phyloP scores from a whole-genome alignment of 2,797 vertebrate species.

The Simalia tracyae region DNA sequence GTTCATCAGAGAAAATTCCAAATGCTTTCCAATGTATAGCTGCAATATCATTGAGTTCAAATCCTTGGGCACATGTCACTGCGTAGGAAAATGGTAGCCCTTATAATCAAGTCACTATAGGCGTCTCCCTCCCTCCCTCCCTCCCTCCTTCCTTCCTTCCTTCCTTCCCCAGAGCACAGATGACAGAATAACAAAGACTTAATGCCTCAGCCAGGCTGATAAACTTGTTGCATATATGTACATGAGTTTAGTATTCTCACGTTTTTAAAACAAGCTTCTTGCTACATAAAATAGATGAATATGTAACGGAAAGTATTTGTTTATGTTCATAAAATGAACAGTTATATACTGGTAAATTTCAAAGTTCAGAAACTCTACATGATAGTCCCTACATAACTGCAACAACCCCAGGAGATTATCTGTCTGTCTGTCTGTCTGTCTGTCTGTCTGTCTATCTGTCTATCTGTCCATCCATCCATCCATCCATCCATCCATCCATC shows the following conservation, averaged over 20 bases:
- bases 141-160: not conserved
- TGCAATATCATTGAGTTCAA: not conserved
- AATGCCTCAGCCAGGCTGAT: not conserved
- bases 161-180: not conserved
- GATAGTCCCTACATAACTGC: not conserved
- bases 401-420: not conserved
- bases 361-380: not conserved
- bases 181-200: not conserved
- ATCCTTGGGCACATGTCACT: not conserved
- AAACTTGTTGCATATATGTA: not conserved
- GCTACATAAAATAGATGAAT: not conserved
- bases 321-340: not conserved
- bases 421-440: no score
- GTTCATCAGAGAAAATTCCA: not conserved
- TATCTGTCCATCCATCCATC: not conserved
- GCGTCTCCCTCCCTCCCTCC: not conserved
- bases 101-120: not conserved
- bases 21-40: not conserved
- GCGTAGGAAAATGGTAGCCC: not conserved
- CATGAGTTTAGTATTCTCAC: not conserved
- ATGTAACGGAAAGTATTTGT: not conserved
- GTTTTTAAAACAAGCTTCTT: not conserved
- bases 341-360: not conserved
- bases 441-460: rapidly evolving
- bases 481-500: not conserved